Percentiles rank a stretch among this genome's conserved stretches.
These are phyloP conservation scores for Apoda limacodes DNA, from an alignment of 2,888 invertebrate species.

Conservation along the genomic window DNA sequence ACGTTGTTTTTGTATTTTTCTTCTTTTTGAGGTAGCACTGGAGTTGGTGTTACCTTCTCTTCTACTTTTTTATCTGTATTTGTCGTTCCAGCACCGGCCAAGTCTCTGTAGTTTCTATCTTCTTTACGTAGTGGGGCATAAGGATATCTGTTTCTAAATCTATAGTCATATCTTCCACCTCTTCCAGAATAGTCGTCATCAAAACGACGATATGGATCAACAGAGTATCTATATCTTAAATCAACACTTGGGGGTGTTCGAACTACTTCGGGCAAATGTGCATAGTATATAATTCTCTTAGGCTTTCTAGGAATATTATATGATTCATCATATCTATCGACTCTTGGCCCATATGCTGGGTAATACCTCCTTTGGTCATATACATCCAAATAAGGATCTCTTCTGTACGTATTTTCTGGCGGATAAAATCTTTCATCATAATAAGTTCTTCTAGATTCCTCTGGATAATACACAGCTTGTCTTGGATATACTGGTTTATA, in stretches of 20 bases:
- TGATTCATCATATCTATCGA: slow-evolving; percentile 53
- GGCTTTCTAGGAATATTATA: slow-evolving; percentile 60
- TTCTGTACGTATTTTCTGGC: slow-evolving; percentile 48
- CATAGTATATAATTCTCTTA: slow-evolving; percentile 77
- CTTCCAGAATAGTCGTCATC: slow-evolving; percentile 53
- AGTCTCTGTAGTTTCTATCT: slow-evolving; percentile 55
- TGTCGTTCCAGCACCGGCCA: slow-evolving; percentile 46
- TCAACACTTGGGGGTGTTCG: slow-evolving; percentile 71
- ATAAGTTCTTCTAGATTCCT: slow-evolving; percentile 50
- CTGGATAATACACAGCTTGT: slow-evolving; percentile 60
- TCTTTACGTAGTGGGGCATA: slow-evolving; percentile 56
- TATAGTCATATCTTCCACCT: slow-evolving; percentile 54
- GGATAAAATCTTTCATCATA: slow-evolving; percentile 51
- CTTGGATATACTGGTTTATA: slow-evolving; percentile 58
- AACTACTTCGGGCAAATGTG: slow-evolving; percentile 76
- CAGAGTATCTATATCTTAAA: slow-evolving; percentile 61
- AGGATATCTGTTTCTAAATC: slow-evolving; percentile 53
- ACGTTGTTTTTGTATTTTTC: slow-evolving; percentile 33
- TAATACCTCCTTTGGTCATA: slow-evolving; percentile 45
- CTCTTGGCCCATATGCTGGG: slow-evolving; percentile 38
- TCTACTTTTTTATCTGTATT: slow-evolving; percentile 54
- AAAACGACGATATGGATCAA: slow-evolving; percentile 51
- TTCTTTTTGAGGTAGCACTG: slow-evolving; percentile 51
- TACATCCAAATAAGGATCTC: slow-evolving; percentile 52
- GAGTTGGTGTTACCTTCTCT: slow-evolving; percentile 58